Conservation (phyloP, 2,888 invertebrate species). For the Nephrocerus scutellatus region DNA sequence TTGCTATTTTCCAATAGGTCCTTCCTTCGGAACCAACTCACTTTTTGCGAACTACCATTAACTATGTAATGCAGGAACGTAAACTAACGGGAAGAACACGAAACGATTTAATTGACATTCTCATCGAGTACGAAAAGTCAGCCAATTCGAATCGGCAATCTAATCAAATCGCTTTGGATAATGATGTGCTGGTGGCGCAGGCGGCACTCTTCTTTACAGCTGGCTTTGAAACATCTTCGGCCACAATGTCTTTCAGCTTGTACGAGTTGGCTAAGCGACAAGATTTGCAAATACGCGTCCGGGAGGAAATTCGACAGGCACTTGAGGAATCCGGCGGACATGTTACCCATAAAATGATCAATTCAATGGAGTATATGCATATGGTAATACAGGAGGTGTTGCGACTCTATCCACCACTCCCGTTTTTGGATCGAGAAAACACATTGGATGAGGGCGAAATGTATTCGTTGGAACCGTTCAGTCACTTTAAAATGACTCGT, state of each 20-base stretch:
- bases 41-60: constrained; percentile 46
- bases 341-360: constrained; percentile 44
- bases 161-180: constrained; percentile 35
- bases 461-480: constrained; percentile 35
- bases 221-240: constrained; percentile 46
- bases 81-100: constrained; percentile 41
- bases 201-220: constrained; percentile 46
- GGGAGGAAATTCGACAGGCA: constrained; percentile 45
- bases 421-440: constrained; percentile 44
- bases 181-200: constrained; percentile 43
- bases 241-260: constrained; percentile 47
- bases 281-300: constrained; percentile 44
- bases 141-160: constrained; percentile 28
- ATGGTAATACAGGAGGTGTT: constrained; percentile 42
- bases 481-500: constrained; percentile 32
- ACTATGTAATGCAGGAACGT: constrained; percentile 45
- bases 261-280: constrained; percentile 46
- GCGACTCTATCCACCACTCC: constrained; percentile 43
- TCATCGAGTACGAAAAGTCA: constrained; percentile 47
- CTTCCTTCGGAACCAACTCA: constrained; percentile 37
- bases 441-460: constrained; percentile 23
- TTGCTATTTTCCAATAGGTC: constrained; percentile 20
- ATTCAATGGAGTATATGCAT: constrained; percentile 47
- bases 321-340: constrained; percentile 38
- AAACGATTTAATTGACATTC: constrained; percentile 50